Evolutionary conservation across 2,113 vertebrate species (phyloP).

Genomic region (Monopterus albus): DNA sequence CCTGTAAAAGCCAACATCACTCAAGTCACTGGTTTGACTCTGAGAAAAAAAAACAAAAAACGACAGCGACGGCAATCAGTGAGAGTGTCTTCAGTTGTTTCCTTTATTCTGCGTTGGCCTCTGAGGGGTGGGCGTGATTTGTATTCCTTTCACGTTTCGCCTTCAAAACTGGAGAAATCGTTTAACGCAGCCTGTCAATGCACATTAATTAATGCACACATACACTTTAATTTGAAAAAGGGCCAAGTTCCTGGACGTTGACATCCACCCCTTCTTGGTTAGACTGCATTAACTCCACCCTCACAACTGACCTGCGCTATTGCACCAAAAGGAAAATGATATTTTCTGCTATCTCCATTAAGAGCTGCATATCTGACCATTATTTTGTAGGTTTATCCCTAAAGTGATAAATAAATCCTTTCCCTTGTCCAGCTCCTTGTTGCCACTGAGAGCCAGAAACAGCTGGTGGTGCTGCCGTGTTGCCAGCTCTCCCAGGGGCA

Average conservation of each 20-base stretch:
- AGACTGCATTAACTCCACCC: slow-evolving; percentile 13
- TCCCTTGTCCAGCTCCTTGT: slow-evolving; percentile 46
- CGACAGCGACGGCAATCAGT: slow-evolving; percentile 38
- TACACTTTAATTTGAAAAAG: slow-evolving; percentile 68
- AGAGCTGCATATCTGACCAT: slow-evolving; percentile 26
- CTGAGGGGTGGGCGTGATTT: neutral
- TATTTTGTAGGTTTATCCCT: slow-evolving; percentile 30
- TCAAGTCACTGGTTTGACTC: slow-evolving; percentile 35
- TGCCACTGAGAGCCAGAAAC: slow-evolving; percentile 58
- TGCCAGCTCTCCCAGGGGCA: slow-evolving; percentile 52
- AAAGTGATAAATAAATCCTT: slow-evolving; percentile 45
- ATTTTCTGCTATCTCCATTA: slow-evolving; percentile 1
- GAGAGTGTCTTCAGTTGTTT: slow-evolving; percentile 18
- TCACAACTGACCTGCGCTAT: slow-evolving; percentile 9
- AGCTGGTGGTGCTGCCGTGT: slow-evolving; percentile 65
- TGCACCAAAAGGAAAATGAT: slow-evolving; percentile 12
- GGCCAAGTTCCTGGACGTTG: slow-evolving; percentile 53
- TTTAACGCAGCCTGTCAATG: slow-evolving; percentile 53
- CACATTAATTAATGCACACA: slow-evolving; percentile 56
- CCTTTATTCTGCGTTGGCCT: slow-evolving; percentile 7
- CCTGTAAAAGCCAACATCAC: slow-evolving; percentile 27
- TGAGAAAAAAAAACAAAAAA: slow-evolving; percentile 6
- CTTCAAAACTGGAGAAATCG: slow-evolving; percentile 51
- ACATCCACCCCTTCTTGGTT: slow-evolving; percentile 31
- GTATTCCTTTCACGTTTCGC: slow-evolving; percentile 43